phyloP scores from a whole-genome alignment of 1,140 invertebrate genomes.

The Drosophila varians region DNA sequence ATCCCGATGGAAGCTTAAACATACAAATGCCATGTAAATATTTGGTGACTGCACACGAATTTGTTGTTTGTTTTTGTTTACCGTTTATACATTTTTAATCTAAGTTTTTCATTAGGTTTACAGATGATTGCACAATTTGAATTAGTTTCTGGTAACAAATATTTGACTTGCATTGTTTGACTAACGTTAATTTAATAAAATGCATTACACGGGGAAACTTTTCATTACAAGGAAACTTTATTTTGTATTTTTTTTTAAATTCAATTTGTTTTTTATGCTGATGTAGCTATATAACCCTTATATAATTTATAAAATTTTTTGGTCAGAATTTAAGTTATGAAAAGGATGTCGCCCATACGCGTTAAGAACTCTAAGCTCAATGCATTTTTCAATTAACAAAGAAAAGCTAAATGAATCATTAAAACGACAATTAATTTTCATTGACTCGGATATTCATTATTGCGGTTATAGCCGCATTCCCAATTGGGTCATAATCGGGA shows the following conservation, averaged over 20 bases:
- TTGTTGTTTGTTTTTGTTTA: conserved; percentile 52
- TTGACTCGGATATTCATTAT: conserved; percentile 26
- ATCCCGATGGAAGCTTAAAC: conserved; percentile 12
- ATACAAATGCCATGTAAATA: conserved; percentile 14
- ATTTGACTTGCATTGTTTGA: conserved; percentile 63
- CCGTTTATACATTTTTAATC: conserved; percentile 40
- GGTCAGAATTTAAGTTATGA: no score
- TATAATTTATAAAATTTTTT: no score
- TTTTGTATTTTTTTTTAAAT: conserved; percentile 12
- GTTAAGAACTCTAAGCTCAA: conserved; percentile 34
- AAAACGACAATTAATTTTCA: conserved; percentile 73
- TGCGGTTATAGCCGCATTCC: conserved; percentile 9
- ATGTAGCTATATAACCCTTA: not conserved
- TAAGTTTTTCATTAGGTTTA: conserved; percentile 58
- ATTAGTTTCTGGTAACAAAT: conserved; percentile 27
- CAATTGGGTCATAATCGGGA: conserved; percentile 23
- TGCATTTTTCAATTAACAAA: conserved; percentile 57
- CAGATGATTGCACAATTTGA: conserved; percentile 51
- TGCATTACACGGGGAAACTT: conserved; percentile 67
- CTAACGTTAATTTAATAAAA: conserved; percentile 69
- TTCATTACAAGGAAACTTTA: not conserved
- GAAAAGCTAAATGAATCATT: conserved; percentile 60
- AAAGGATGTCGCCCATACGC: not conserved
- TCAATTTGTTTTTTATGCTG: conserved; percentile 42
- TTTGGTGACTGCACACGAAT: conserved; percentile 20